Base-by-base conservation (phyloP, 1,140 invertebrate species). In the Wasmannia auropunctata region DNA sequence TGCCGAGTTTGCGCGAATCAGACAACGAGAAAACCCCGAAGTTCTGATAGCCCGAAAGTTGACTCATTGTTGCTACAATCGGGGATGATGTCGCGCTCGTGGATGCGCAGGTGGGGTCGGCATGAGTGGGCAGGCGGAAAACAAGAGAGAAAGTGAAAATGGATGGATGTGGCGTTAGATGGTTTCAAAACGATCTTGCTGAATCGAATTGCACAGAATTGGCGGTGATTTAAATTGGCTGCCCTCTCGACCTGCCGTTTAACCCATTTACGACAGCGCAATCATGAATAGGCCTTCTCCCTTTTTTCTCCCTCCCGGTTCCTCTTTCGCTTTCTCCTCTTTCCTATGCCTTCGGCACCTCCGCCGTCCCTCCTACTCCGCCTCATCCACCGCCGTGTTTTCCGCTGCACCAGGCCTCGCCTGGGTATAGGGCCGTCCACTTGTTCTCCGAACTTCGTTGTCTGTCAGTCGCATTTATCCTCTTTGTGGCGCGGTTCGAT, bases 171-270 rank as follows among this genome's bases (percentile, higher is more conserved):
- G 74, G 28, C 10, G 62, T 19, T 19, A 51, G 69, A 40, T 63
- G 84, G 37, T 80, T 86, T 87, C 60, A 84, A 88, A 85, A 69
- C 86, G 77, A 81, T 79, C 62, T 49, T 51, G 34, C 11, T 60
- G 80, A 87, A 91, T 91, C 83, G 85, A 49, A 77, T 83, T 74
- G 84, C 75, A 49, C 63, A 49, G 86, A 88, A 91, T 89, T 86
- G 90, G 79, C 80, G 79, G 67, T 88, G 89, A 92, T 92, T 91
- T 91, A 91, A 92, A 91, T 92, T 92, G 91, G 81, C 81, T 88
- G 85, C 51, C 85, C 91, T 89, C 86, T 89, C 81, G 77, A 86
- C 86, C 86, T 51, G 60, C 60, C 89, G 83, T 92, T 91, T 92
- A 92, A 92, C 91, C 88, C 84, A 91, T 91, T 92, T 91, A 90